These are phyloP conservation scores for Scaptomyza caliginosa DNA, from an alignment of 2,888 invertebrate genomes.

Conservation along the genomic window DNA sequence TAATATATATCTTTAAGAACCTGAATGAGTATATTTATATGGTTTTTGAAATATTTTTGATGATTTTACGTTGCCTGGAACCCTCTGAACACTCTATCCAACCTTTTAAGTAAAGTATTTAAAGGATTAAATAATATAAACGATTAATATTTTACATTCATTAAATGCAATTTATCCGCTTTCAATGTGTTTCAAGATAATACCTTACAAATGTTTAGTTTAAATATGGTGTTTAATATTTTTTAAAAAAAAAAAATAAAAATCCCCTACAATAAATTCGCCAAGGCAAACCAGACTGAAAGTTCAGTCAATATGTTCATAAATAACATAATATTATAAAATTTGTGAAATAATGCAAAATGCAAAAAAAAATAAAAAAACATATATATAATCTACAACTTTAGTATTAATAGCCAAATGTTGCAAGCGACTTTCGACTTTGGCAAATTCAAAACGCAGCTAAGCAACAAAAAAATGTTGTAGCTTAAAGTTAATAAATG, in stretches of 20 bases:
- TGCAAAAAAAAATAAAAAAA: slow-evolving; percentile 7
- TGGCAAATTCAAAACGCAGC: slow-evolving; percentile 59
- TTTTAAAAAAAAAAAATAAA: slow-evolving; percentile 10
- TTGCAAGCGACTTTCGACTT: slow-evolving; percentile 70
- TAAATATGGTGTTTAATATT: slow-evolving; percentile 10
- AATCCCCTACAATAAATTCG: slow-evolving; percentile 1
- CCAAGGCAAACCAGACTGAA: slow-evolving; percentile 61
- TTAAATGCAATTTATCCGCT: background rate
- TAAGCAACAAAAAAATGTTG: slow-evolving; percentile 33
- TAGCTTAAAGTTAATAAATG: slow-evolving; percentile 57
- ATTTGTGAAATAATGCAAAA: slow-evolving; percentile 32
- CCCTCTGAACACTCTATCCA: no score
- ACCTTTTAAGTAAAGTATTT: no score
- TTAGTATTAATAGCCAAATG: slow-evolving; percentile 24
- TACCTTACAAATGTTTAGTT: slow-evolving; percentile 1
- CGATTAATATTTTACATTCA: no score
- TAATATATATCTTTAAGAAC: no score
- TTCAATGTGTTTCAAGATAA: slow-evolving; percentile 1
- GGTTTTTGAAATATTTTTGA: no score
- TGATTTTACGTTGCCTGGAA: no score
- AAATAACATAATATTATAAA: slow-evolving; percentile 34
- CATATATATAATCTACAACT: slow-evolving; percentile 14
- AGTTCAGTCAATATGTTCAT: slow-evolving; percentile 40
- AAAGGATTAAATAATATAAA: no score
- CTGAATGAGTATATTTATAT: no score